A percentile compares a stretch with the other conserved stretches of the same genome.
phyloP scores from a whole-genome alignment of 1,140 invertebrate genomes.

The Alviniconcha marisindica region DNA sequence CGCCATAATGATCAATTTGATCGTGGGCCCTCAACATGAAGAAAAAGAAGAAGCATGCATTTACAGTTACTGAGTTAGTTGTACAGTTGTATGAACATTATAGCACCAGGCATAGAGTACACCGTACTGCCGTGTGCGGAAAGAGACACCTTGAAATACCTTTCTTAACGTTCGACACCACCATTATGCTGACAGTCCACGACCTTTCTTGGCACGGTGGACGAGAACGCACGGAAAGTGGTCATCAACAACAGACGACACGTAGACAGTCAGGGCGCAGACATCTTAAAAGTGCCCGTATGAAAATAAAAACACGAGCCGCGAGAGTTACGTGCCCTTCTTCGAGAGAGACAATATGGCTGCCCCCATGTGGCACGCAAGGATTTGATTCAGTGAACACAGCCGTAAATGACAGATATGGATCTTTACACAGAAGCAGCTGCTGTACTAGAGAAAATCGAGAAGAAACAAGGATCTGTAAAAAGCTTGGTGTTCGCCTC shows the following conservation, averaged over 20 bases:
- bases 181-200: slow-evolving; percentile 13
- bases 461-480: slow-evolving; percentile 83
- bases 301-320: not conserved
- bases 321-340: not conserved
- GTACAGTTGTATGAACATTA: too few relatives aligned
- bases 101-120: too few relatives aligned
- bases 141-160: slow-evolving; percentile 5
- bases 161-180: slow-evolving; percentile 18
- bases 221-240: not conserved
- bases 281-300: slow-evolving; percentile 29
- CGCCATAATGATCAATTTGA: too few relatives aligned
- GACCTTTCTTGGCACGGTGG: too few relatives aligned
- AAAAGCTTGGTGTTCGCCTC: slow-evolving; percentile 82
- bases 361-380: slow-evolving; percentile 10
- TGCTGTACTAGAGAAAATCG: slow-evolving; percentile 82
- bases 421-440: slow-evolving; percentile 84
- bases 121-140: too few relatives aligned
- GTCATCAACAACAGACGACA: slow-evolving; percentile 12
- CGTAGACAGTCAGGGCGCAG: slow-evolving; percentile 31
- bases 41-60: too few relatives aligned
- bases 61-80: too few relatives aligned
- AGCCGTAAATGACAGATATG: slow-evolving; percentile 36
- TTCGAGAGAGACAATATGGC: not conserved
- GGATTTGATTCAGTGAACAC: too few relatives aligned
- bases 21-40: too few relatives aligned